phyloP scores from a whole-genome alignment of 2,113 vertebrate genomes.

The Lepus timidus region DNA sequence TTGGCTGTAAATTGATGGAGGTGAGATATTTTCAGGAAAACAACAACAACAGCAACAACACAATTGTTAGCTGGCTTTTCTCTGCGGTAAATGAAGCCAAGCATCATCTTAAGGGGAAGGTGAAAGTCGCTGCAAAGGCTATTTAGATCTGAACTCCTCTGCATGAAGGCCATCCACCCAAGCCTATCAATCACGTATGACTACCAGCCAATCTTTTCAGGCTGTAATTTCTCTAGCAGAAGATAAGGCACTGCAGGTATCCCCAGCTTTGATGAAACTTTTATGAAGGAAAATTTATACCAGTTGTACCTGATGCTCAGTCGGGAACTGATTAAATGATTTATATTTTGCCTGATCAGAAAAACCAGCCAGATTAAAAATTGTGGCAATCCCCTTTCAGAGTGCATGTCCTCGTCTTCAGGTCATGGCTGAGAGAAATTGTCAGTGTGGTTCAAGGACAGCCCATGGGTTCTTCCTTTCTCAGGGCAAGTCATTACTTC shows the following conservation, averaged over 20 bases:
- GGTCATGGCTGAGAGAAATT: constrained; percentile 36
- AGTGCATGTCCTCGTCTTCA: constrained; percentile 16
- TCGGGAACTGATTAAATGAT: constrained; percentile 72
- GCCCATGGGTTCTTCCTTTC: constrained; percentile 16
- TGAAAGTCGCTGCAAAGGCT: constrained; percentile 20
- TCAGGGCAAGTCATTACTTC: constrained; percentile 56
- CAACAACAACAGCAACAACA: not conserved
- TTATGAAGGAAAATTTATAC: constrained; percentile 76
- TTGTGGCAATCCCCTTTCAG: constrained; percentile 42
- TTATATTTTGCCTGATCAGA: constrained; percentile 71
- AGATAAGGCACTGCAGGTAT: constrained; percentile 52
- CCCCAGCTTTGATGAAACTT: constrained; percentile 77
- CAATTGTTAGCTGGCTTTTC: not conserved
- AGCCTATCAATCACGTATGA: constrained; percentile 6
- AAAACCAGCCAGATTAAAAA: constrained; percentile 62
- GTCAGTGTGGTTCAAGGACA: constrained; percentile 68
- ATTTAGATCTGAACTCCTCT: constrained; percentile 65
- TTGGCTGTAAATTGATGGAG: not conserved
- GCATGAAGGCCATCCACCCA: constrained; percentile 10
- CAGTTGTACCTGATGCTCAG: constrained; percentile 58
- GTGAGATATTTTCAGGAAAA: constrained; percentile 18
- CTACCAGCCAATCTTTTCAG: constrained; percentile 55
- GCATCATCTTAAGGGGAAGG: constrained; percentile 65
- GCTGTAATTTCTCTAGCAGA: constrained; percentile 71
- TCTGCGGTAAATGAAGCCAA: constrained; percentile 65